Conservation (phyloP, 2,888 invertebrate genomes). For the Lithophane ornitopus region DNA sequence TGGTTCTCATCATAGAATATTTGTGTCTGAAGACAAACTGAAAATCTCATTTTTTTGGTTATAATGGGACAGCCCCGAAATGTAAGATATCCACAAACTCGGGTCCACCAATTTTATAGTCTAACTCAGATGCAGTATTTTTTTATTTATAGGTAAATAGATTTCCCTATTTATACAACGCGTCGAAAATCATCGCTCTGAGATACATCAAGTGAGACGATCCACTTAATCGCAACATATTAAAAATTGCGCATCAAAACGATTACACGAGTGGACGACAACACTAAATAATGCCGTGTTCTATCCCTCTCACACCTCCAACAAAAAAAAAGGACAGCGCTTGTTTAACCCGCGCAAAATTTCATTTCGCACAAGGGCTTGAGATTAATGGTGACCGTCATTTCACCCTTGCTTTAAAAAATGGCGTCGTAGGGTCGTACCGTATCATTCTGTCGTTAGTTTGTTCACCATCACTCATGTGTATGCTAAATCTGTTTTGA, state of each 20-base stretch:
- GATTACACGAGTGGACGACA: conserved; percentile 47
- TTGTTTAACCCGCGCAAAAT: conserved; percentile 46
- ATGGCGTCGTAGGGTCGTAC: conserved; percentile 81
- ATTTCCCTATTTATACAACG: neutral
- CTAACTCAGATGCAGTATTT: neutral
- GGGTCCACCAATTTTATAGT: too few relatives aligned
- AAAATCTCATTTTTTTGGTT: neutral
- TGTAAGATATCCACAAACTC: too few relatives aligned
- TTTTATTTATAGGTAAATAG: neutral
- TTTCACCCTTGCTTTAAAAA: conserved; percentile 83
- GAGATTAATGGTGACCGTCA: conserved; percentile 83
- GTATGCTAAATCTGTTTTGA: conserved; percentile 78
- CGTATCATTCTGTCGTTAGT: conserved; percentile 85
- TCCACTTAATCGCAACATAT: conserved; percentile 37
- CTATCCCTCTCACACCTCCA: conserved; percentile 3
- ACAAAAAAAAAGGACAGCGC: conserved; percentile 34
- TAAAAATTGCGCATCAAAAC: conserved; percentile 45
- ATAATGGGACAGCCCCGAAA: neutral
- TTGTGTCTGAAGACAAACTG: neutral
- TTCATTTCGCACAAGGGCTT: conserved; percentile 65
- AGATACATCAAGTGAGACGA: neutral
- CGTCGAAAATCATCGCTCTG: neutral
- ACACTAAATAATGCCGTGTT: conserved; percentile 15
- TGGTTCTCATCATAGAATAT: neutral
- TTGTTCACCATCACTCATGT: conserved; percentile 83